These are phyloP conservation scores for Plecotus auritus DNA, from an alignment of 2,113 vertebrate genomes.

Conservation along the genomic window DNA sequence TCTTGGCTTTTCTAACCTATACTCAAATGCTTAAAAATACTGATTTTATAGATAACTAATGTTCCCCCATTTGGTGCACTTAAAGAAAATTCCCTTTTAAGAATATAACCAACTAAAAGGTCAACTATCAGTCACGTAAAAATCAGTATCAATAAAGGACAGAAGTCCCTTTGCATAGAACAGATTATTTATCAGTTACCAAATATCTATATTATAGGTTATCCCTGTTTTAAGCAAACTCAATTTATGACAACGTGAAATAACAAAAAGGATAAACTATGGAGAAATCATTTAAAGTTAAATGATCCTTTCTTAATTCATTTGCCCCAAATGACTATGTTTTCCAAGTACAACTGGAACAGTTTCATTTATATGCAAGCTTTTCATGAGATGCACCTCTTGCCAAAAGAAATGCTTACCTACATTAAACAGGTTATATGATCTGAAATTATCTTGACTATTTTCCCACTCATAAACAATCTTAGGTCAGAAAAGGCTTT, in stretches of 20 bases:
- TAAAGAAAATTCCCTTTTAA: not conserved
- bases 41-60: not conserved
- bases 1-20: not conserved
- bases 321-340: not conserved
- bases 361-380: not conserved
- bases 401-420: not conserved
- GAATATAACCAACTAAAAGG: not conserved
- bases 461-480: conserved; percentile 9
- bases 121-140: conserved; percentile 15
- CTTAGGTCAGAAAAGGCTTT: not conserved
- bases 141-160: not conserved
- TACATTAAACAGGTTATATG: not conserved
- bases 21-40: not conserved
- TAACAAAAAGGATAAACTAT: conserved; percentile 1
- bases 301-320: not conserved
- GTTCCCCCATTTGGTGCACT: not conserved
- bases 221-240: not conserved
- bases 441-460: not conserved
- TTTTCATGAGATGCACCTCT: not conserved
- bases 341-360: not conserved
- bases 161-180: not conserved
- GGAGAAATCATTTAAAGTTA: not conserved
- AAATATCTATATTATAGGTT: not conserved
- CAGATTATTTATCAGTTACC: not conserved
- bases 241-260: not conserved